Conservation (phyloP, 2,113 vertebrate species). For the Myrmecobius fasciatus region DNA sequence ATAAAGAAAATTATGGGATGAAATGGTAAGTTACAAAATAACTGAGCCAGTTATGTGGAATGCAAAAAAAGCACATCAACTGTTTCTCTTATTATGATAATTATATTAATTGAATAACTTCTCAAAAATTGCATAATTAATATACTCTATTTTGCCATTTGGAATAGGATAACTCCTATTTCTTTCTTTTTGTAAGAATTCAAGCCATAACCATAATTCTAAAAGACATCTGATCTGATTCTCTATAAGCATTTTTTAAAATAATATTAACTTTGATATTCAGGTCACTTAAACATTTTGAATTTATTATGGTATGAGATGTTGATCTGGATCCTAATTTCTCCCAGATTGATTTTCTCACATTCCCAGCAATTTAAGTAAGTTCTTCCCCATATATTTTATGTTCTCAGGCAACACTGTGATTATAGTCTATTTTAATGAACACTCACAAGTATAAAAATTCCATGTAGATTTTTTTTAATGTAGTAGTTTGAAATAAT, state of each 20-base stretch:
- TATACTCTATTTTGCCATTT: neutral
- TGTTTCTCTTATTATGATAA: neutral
- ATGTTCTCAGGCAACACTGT: neutral
- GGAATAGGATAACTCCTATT: neutral
- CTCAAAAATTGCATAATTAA: neutral
- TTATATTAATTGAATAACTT: neutral
- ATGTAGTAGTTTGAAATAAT: neutral
- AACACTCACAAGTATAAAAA: neutral
- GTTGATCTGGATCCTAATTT: neutral
- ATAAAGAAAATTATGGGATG: neutral
- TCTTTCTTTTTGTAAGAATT: neutral
- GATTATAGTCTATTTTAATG: neutral
- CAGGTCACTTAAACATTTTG: neutral
- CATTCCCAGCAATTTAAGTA: neutral
- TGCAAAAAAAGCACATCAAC: neutral
- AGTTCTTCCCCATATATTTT: neutral
- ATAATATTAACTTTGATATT: neutral
- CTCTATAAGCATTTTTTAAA: neutral
- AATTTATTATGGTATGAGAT: neutral
- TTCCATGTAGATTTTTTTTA: neutral
- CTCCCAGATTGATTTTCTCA: neutral
- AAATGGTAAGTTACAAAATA: neutral
- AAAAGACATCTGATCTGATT: neutral
- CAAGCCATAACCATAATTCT: neutral
- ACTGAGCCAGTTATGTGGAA: neutral